These are phyloP conservation scores for Sebastes cheni DNA, from an alignment of 2,797 vertebrate genomes.

Conservation along the genomic window DNA sequence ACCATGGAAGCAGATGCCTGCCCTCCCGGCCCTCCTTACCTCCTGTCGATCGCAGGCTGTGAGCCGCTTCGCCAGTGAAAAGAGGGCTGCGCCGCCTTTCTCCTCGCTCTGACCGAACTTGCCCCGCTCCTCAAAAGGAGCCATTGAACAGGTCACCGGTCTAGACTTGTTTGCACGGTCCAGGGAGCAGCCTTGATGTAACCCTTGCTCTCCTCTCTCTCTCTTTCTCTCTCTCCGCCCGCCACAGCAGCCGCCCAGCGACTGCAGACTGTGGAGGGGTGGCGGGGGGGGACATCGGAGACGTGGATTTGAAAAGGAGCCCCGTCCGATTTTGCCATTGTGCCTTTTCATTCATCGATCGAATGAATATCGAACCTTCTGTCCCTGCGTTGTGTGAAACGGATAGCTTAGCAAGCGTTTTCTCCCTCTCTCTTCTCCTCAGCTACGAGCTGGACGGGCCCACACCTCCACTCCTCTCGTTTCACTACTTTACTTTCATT, in stretches of 20 bases:
- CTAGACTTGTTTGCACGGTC: conserved; percentile 97
- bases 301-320: conserved; percentile 94
- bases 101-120: conserved; percentile 96
- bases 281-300: conserved; percentile 89
- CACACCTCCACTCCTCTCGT: conserved; percentile 57
- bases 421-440: conserved; percentile 59
- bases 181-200: conserved; percentile 98
- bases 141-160: conserved; percentile 97
- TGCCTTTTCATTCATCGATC: conserved; percentile 99
- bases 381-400: conserved; percentile 97
- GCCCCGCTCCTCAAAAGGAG: conserved; percentile 97
- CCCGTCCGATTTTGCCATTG: conserved; percentile 98
- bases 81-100: conserved; percentile 90
- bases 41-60: conserved; percentile 96
- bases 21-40: conserved; percentile 96
- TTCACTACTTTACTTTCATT: no score
- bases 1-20: conserved; percentile 99
- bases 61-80: conserved; percentile 95
- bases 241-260: conserved; percentile 91
- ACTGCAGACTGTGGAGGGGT: conserved; percentile 91
- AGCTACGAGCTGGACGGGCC: conserved; percentile 76
- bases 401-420: conserved; percentile 99
- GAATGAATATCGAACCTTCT: conserved; percentile 99
- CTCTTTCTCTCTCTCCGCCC: conserved; percentile 81
- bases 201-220: conserved; percentile 91